A percentile compares a stretch with the other conserved stretches of the same genome.
Conservation (phyloP, 92 coral and sea anemone species). For the Micromussa lordhowensis region DNA sequence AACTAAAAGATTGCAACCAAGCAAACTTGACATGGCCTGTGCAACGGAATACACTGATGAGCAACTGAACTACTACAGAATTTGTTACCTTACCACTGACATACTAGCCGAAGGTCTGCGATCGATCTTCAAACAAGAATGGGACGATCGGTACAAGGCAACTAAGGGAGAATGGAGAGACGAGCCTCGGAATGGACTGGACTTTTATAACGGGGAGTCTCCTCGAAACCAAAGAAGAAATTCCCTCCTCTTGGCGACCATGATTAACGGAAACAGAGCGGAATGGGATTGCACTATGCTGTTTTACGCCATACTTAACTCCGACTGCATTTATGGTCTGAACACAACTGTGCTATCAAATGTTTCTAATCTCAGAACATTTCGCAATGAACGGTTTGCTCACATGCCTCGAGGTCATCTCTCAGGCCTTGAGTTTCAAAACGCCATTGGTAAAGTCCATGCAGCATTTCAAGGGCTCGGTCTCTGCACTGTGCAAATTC, state of each 20-base stretch:
- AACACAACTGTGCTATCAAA: constrained; percentile 10
- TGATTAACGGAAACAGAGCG: constrained; percentile 42
- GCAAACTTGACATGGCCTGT: neutral
- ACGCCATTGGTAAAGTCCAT: constrained; percentile 8
- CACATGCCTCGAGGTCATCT: constrained; percentile 42
- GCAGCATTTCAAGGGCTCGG: constrained; percentile 38
- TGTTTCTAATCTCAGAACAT: constrained; percentile 36
- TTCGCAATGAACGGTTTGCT: constrained; percentile 50
- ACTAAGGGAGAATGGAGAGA: constrained; percentile 58
- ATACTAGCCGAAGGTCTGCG: constrained; percentile 42
- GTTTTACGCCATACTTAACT: constrained; percentile 62
- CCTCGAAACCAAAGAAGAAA: constrained; percentile 8
- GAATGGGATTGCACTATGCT: constrained; percentile 71
- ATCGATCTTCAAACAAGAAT: neutral
- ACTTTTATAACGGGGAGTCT: constrained; percentile 34
- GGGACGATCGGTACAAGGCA: constrained; percentile 32
- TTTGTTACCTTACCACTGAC: constrained; percentile 31
- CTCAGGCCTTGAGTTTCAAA: constrained; percentile 24
- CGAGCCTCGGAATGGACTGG: constrained; percentile 22
- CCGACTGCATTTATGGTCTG: constrained; percentile 49
- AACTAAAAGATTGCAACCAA: neutral
- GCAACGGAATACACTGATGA: neutral
- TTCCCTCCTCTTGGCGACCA: constrained; percentile 18
- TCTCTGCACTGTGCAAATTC: constrained; percentile 9
- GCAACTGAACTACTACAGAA: constrained; percentile 40